These are phyloP conservation scores for Aporophyla nigra DNA, from an alignment of 2,888 invertebrate species.

Conservation along the genomic window DNA sequence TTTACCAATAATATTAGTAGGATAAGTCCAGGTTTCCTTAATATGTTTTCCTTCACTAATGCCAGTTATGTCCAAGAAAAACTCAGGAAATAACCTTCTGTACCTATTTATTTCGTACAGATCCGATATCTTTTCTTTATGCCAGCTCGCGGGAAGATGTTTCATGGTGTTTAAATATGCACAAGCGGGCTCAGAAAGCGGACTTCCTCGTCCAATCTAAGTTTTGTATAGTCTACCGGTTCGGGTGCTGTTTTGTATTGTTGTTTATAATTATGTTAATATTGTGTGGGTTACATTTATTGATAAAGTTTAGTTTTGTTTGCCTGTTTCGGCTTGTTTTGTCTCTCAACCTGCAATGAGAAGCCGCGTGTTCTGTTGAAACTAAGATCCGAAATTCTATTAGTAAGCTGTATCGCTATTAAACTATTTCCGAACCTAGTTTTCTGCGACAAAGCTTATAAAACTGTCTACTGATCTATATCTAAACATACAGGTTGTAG, in stretches of 20 bases:
- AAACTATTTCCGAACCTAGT: too few species aligned
- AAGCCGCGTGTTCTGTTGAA: background rate
- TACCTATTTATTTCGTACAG: background rate
- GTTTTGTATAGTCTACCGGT: slow-evolving; percentile 16
- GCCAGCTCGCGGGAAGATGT: background rate
- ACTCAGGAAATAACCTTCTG: background rate
- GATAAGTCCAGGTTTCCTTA: background rate
- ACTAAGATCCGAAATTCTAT: background rate
- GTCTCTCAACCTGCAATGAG: background rate
- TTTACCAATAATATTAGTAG: too few species aligned
- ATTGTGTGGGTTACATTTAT: slow-evolving; percentile 22
- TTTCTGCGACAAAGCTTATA: background rate
- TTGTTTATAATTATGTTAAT: slow-evolving; percentile 28
- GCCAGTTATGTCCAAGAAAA: background rate
- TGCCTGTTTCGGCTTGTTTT: background rate
- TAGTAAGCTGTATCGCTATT: background rate
- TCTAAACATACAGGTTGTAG: too few species aligned
- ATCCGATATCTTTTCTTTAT: slow-evolving; percentile 11
- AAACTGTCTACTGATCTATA: background rate
- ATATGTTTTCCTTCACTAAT: background rate
- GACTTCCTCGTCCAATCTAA: slow-evolving; percentile 37
- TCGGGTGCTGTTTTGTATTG: slow-evolving; percentile 3
- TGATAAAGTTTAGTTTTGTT: slow-evolving; percentile 14
- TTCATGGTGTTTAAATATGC: slow-evolving; percentile 28
- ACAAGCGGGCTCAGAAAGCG: slow-evolving; percentile 16